phyloP scores from a whole-genome alignment of 2,113 vertebrate species.

The Andinoacara biseriatus region DNA sequence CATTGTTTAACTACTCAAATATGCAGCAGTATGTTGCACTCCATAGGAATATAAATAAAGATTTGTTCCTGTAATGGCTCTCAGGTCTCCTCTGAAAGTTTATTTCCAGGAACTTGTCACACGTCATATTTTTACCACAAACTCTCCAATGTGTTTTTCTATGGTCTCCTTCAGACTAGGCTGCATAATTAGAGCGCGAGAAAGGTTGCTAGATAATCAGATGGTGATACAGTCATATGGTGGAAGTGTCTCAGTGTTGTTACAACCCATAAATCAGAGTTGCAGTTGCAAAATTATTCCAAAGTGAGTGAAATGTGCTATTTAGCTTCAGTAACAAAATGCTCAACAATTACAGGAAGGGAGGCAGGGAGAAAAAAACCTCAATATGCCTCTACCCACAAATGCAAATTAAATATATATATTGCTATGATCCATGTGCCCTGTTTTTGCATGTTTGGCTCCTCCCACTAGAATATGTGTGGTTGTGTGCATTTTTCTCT shows the following conservation, averaged over 20 bases:
- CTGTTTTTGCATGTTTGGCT: no score
- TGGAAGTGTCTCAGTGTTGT: neutral
- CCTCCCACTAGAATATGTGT: no score
- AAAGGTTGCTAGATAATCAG: neutral
- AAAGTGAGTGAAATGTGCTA: neutral
- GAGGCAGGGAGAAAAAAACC: no score
- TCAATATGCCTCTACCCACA: no score
- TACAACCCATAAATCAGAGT: no score
- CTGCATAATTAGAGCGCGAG: neutral
- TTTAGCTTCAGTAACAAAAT: neutral
- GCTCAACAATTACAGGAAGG: neutral
- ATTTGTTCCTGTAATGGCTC: neutral
- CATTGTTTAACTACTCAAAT: neutral
- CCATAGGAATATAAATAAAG: neutral
- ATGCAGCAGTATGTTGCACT: neutral
- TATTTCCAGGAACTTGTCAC: neutral
- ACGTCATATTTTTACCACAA: neutral
- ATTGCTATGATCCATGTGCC: no score
- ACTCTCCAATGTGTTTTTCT: neutral
- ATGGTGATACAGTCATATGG: neutral
- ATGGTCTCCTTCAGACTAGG: neutral
- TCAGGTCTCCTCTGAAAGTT: neutral
- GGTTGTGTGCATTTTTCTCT: no score
- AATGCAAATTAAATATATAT: no score
- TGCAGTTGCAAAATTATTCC: no score